phyloP scores from a whole-genome alignment of 2,888 invertebrate species.

The Dryobota labecula region DNA sequence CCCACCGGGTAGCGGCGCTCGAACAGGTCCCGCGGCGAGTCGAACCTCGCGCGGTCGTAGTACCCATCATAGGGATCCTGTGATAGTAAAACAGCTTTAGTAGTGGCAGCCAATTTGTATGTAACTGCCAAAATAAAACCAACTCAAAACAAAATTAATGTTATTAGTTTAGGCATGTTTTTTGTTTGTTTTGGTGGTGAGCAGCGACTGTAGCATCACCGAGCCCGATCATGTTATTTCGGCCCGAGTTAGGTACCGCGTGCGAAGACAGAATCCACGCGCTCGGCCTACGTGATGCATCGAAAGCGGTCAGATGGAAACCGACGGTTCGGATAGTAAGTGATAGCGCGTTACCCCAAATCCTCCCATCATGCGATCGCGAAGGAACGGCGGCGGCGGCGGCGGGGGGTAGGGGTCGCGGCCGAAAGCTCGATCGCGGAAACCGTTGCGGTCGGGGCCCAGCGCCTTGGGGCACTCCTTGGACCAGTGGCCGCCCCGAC shows the following conservation, averaged over 20 bases:
- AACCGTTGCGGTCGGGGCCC: slow-evolving; percentile 95
- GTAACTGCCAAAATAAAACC: slow-evolving; percentile 9
- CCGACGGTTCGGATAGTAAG: slow-evolving; percentile 77
- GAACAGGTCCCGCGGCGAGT: slow-evolving; percentile 94
- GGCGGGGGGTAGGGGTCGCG: slow-evolving; percentile 97
- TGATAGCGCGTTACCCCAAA: slow-evolving; percentile 93
- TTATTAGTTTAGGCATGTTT: slow-evolving; percentile 23
- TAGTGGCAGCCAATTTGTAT: neutral
- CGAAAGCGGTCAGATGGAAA: slow-evolving; percentile 69
- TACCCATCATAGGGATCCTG: slow-evolving; percentile 94
- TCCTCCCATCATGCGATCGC: slow-evolving; percentile 97
- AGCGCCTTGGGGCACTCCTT: slow-evolving; percentile 97
- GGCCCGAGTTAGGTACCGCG: slow-evolving; percentile 82
- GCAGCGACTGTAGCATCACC: slow-evolving; percentile 77
- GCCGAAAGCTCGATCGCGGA: slow-evolving; percentile 96
- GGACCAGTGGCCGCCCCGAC: slow-evolving; percentile 98
- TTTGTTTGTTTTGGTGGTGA: slow-evolving; percentile 50
- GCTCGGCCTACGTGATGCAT: slow-evolving; percentile 84
- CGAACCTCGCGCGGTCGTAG: slow-evolving; percentile 94
- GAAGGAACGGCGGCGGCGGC: slow-evolving; percentile 97
- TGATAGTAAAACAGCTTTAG: slow-evolving; percentile 47
- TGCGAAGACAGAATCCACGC: slow-evolving; percentile 79
- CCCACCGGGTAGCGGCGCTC: slow-evolving; percentile 94
- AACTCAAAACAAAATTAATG: slow-evolving; percentile 46
- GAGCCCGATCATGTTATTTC: slow-evolving; percentile 74